A percentile compares a stretch with the other conserved stretches of the same genome.
These are phyloP conservation scores for Trinectes maculatus DNA, from an alignment of 2,113 vertebrate species.

Conservation along the genomic window DNA sequence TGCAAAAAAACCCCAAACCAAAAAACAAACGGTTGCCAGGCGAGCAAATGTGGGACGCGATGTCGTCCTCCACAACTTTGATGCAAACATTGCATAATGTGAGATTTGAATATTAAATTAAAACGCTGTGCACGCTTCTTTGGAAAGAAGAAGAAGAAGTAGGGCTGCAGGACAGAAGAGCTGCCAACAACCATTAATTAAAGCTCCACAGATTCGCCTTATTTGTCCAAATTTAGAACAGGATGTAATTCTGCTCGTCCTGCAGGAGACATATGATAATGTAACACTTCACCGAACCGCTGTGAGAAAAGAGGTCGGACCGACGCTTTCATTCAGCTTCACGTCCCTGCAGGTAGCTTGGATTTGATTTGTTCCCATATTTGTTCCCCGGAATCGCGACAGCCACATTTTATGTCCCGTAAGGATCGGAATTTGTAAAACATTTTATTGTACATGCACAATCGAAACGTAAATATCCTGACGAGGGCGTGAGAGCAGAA, in stretches of 20 bases:
- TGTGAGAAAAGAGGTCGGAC: slow-evolving; percentile 13
- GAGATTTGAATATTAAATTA: slow-evolving; percentile 5
- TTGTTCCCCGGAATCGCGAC: no score
- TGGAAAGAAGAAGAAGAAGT: not conserved
- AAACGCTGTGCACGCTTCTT: slow-evolving; percentile 3
- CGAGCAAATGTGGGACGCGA: slow-evolving; percentile 46
- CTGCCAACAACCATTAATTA: slow-evolving; percentile 27
- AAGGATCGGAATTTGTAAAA: no score
- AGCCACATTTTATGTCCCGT: no score
- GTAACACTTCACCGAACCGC: slow-evolving; percentile 1
- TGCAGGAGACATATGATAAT: slow-evolving; percentile 16
- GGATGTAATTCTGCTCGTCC: slow-evolving; percentile 14
- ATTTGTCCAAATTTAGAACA: slow-evolving; percentile 27
- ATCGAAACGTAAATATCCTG: no score
- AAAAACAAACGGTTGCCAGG: slow-evolving; percentile 59
- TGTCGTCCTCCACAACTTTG: slow-evolving; percentile 44
- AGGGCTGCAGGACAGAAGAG: slow-evolving; percentile 28
- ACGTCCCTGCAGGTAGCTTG: not conserved
- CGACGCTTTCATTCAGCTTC: not conserved
- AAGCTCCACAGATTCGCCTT: slow-evolving; percentile 19
- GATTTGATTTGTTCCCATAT: no score
- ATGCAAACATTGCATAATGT: slow-evolving; percentile 28
- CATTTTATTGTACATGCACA: no score
- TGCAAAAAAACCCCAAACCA: slow-evolving; percentile 3
- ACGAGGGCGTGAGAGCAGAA: no score